Conservation (phyloP, 2,888 invertebrate genomes). For the Rhamnusium bicolor region DNA sequence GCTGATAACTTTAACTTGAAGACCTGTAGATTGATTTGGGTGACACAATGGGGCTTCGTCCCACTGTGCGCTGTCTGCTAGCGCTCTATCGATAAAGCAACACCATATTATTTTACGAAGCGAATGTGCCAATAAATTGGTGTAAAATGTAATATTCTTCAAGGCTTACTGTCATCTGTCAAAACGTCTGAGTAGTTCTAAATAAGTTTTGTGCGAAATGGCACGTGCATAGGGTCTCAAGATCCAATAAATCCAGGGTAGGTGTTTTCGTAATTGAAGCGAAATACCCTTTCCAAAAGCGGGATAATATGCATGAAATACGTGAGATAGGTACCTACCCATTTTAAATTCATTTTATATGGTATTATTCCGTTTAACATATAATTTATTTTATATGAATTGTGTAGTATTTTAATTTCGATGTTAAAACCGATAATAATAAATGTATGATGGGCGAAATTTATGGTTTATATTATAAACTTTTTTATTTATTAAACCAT, state of each 20-base stretch:
- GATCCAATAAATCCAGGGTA: neutral
- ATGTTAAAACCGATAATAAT: too few relatives aligned
- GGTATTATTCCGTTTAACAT: neutral
- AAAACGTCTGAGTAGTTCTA: neutral
- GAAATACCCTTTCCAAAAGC: neutral
- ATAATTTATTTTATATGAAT: neutral
- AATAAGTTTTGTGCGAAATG: constrained; percentile 4
- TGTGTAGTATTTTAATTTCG: too few relatives aligned
- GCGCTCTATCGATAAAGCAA: too few relatives aligned
- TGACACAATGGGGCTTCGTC: too few relatives aligned
- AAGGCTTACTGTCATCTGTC: neutral
- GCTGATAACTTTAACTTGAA: too few relatives aligned
- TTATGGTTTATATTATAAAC: too few relatives aligned
- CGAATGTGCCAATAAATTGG: neutral
- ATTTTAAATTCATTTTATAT: neutral
- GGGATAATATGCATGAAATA: neutral
- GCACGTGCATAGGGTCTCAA: neutral
- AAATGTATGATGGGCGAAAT: too few relatives aligned
- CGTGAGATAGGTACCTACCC: neutral
- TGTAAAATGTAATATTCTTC: neutral
- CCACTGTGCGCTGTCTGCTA: too few relatives aligned
- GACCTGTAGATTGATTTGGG: too few relatives aligned
- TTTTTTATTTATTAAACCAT: too few relatives aligned
- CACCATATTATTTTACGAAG: neutral
- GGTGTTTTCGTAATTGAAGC: neutral